Base-by-base conservation (phyloP, 2,888 invertebrate genomes). In the Lycia hirtaria region DNA sequence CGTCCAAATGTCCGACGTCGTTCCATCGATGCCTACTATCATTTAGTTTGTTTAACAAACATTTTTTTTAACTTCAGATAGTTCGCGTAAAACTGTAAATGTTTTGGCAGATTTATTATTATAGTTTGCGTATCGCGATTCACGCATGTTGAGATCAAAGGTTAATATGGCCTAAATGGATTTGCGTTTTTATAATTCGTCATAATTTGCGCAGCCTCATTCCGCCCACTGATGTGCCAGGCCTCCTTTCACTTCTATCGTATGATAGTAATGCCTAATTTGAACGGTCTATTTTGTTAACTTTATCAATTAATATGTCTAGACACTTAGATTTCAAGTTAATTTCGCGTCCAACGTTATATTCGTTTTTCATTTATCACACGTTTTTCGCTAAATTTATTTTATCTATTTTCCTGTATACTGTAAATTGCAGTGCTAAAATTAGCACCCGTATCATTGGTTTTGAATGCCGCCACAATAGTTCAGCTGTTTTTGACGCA, bases 361-460 rank as follows among this genome's bases (percentile, higher is more conserved):
- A 17, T 15, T 9, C 4, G 35, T 35, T 17, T 17, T 17, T 6
- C 17, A 24, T 33, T 19, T n/a, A 3, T 19, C 0, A 4, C 19
- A 9, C 28, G 12, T 22, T 32, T 24, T 15, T 19, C 15, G 7
- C 12, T 41, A 14, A 28, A 24, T 50, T 35, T 14, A 12, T 37
- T 20, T 37, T 14, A 26, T 24, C n/a, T 33, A 24, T 38, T 35
- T 22, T 35, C 14, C 20, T 43, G 2, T n/a, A 35, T 0, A 35
- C 35, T 7, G 19, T 44, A 59, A 64, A 62, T 59, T 62, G 52
- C 41, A 22, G 55, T 50, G 30, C 15, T 64, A 64, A 53, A 55
- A 65, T 62, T 63, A 63, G 63, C 56, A 60, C 64, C 64, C 65
- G 64, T 63, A 67, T 63, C 56, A 22, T 33, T 14, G 30, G 50